Base-by-base conservation (phyloP, 2,113 vertebrate species). In the Lanius collurio region DNA sequence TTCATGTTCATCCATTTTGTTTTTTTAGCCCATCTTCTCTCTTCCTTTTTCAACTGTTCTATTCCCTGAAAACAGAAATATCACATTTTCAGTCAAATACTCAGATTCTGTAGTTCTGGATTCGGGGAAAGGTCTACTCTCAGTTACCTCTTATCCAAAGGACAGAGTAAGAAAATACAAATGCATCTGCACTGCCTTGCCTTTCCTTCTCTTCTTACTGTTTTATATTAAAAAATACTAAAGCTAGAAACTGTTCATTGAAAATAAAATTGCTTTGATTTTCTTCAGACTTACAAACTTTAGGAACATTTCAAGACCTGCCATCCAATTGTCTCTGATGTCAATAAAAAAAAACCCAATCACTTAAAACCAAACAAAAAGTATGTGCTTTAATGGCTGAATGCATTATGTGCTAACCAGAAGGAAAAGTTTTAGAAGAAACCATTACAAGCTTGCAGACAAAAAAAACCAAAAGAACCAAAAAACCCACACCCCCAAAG, bases 1-100 rank as follows among this genome's bases (percentile, higher is more conserved):
- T 99, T 99, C 99, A 99, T 97, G 96, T 99, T 99, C 99, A 99
- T 99, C 99, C 99, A 99, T 95, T 98, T 99, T 90, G 99, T 99
- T 98, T 98, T 99, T 98, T 99, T 99, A 96, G 98, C 98, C 99
- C 99, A 99, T 98, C 98, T 98, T 97, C 98, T 98, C 98, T 99
- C 99, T 98, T 99, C 99, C 97, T 99, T 99, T 98, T 99, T 99
- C 96, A 99, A 98, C 97, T 99, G 99, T 96, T 99, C 99, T 96
- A 99, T 99, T 71, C 99, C 99, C 99, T 99, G 98, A 87, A 97
- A 98, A 97, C 83, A 97, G 95, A 98, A 99, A 98, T 99, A 98
- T 98, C 98, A 99, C 82, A 98, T 98, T 98, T 98, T 98, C 97
- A 98, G 98, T 98, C 97, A 98, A 88, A 94, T 77, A 35, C 92